A percentile compares a stretch with the other conserved stretches of the same genome.
These are phyloP conservation scores for Manis pentadactyla DNA, from an alignment of 2,797 vertebrate genomes.

Conservation along the genomic window DNA sequence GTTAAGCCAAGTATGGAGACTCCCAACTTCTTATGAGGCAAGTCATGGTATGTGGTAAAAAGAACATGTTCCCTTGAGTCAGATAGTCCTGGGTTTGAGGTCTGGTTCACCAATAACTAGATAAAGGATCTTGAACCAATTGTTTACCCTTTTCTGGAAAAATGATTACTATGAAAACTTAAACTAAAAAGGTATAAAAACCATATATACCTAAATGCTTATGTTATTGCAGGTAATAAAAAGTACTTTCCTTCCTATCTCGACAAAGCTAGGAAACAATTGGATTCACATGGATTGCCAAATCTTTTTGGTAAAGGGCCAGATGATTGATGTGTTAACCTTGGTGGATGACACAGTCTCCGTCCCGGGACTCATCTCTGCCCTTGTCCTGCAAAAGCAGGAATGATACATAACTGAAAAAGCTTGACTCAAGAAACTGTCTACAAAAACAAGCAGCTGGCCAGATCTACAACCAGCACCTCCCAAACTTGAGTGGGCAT, in stretches of 20 bases:
- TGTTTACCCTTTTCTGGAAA: neutral
- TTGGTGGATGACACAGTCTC: neutral
- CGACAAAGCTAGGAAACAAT: neutral
- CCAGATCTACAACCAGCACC: neutral
- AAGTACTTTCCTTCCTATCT: neutral
- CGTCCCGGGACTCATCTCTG: neutral
- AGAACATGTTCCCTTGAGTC: neutral
- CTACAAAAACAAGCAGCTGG: neutral
- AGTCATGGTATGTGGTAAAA: neutral
- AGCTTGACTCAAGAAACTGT: neutral
- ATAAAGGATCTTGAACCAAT: neutral
- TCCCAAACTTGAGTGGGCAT: neutral
- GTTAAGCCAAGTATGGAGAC: neutral
- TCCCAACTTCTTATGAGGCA: neutral
- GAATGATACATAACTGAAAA: neutral
- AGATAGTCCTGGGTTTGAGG: neutral
- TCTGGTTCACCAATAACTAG: neutral
- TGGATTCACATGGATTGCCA: neutral
- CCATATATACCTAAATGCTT: neutral
- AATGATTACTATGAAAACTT: neutral
- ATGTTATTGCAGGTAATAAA: neutral
- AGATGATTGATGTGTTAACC: neutral
- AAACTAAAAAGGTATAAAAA: neutral
- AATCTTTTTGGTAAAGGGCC: neutral
- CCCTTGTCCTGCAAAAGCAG: neutral